Evolutionary conservation across 1,140 invertebrate genomes (phyloP).

Genomic region (Pogonognathellus flavescens): DNA sequence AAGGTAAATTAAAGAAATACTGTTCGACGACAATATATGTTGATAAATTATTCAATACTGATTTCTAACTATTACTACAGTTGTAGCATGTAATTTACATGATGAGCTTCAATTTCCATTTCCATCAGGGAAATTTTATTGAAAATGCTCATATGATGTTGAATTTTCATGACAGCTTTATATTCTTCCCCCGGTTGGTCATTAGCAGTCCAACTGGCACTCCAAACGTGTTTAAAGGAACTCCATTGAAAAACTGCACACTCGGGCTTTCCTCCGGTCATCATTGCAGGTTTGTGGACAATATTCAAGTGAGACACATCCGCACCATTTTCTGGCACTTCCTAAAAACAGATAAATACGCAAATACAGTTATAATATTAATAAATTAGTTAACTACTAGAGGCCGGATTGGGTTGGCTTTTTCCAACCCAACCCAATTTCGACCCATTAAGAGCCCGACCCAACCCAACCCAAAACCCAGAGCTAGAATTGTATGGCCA

Average conservation of each 20-base stretch:
- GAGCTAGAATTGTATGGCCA: too few relatives aligned
- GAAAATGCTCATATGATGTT: conserved; percentile 72
- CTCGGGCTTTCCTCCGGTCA: conserved; percentile 72
- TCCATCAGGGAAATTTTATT: conserved; percentile 69
- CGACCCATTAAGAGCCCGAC: too few relatives aligned
- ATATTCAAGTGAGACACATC: conserved; percentile 74
- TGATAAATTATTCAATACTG: not conserved
- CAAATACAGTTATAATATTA: not conserved
- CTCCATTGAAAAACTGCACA: conserved; percentile 60
- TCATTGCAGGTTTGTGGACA: conserved; percentile 71
- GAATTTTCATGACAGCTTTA: conserved; percentile 75
- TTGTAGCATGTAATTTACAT: conserved; percentile 72
- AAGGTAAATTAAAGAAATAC: conserved; percentile 26
- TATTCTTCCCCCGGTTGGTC: conserved; percentile 71
- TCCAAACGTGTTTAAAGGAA: conserved; percentile 69
- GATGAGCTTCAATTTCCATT: conserved; percentile 74
- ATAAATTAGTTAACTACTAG: too few relatives aligned
- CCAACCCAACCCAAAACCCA: too few relatives aligned
- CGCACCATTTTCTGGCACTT: conserved; percentile 76
- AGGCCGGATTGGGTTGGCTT: too few relatives aligned
- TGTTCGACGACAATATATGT: not conserved
- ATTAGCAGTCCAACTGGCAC: conserved; percentile 68
- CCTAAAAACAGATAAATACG: conserved; percentile 68
- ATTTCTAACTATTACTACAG: not conserved
- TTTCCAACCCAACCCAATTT: too few relatives aligned